Evolutionary conservation across 2,888 invertebrate genomes (phyloP), one percentile per base, ranked within the genome.

Genomic region (Erannis defoliaria): DNA sequence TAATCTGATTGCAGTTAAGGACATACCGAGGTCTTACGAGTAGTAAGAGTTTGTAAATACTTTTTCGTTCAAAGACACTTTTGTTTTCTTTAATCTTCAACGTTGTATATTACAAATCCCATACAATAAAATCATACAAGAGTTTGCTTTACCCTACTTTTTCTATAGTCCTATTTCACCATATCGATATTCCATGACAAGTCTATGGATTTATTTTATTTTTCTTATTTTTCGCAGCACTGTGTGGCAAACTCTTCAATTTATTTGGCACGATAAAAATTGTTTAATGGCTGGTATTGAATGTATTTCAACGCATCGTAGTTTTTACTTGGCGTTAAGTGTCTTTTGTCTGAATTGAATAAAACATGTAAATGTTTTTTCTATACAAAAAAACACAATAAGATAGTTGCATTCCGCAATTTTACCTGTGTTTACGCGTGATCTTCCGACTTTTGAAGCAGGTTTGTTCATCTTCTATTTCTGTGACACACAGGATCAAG

Each of bases 191-290:
- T 35, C 10, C 16, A 9, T 18, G 54, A 60, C 49, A 58, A 67
- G 70, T 66, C 66, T 66, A 57, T 70, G 55, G 58, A 62, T 66
- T 37, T 29, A 18, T 26, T 55, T 37, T 29, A 48, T 46, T 51
- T 46, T 70, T 70, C 73, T 72, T 73, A 74, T 75, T 77, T 74
- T 74, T 69, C 69, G 72, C 57, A 68, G 67, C 64, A 26, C 73
- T 5, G 76, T 73, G 76, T 72, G 73, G 74, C 72, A 71, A 62
- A 67, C 59, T 66, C 37, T 61, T 64, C 64, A 67, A 62, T 80
- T 76, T 77, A 78, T 76, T 74, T 78, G 68, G 59, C 64, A 45
- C 74, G 78, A 80, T 79, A 80, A 79, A 77, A 76, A 77, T 70
- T 72, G 73, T 80, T 77, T 74, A 73, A 73, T 76, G 73, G 67